Evolutionary conservation across 2,113 vertebrate genomes (phyloP).

Genomic region (Thamnaconus septentrionalis): DNA sequence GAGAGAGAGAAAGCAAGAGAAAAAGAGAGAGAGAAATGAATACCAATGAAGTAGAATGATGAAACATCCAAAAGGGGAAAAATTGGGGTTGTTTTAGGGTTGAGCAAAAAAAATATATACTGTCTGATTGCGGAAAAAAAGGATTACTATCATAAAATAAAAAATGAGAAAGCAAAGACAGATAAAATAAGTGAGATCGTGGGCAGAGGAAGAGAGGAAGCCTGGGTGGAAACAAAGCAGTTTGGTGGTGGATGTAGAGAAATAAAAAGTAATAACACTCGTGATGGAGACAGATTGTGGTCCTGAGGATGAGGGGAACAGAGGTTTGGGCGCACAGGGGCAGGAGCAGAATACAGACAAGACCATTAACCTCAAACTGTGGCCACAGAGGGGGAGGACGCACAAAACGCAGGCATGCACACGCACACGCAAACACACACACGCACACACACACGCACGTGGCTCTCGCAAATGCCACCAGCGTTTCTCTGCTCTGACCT

Average conservation of each 20-base stretch:
- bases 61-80: not conserved
- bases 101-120: not conserved
- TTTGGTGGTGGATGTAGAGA: not conserved
- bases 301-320: constrained; percentile 32
- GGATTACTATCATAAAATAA: not conserved
- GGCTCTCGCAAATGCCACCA: constrained; percentile 47
- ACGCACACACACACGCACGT: constrained; percentile 13
- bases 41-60: not conserved
- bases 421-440: constrained; percentile 6
- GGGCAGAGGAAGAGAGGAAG: not conserved
- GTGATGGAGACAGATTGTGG: constrained; percentile 35
- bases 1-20: constrained; percentile 13
- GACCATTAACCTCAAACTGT: constrained; percentile 41
- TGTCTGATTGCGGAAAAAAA: constrained; percentile 4
- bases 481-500: constrained; percentile 58
- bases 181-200: constrained; percentile 8
- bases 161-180: constrained; percentile 3
- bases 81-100: not conserved
- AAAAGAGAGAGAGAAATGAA: not conserved
- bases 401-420: constrained; percentile 1
- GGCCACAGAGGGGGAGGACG: not conserved
- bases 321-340: constrained; percentile 20
- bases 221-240: no score
- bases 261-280: constrained; percentile 11
- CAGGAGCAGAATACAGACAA: constrained; percentile 32